Conservation (phyloP, 2,888 invertebrate species). For the Polietes domitor region DNA sequence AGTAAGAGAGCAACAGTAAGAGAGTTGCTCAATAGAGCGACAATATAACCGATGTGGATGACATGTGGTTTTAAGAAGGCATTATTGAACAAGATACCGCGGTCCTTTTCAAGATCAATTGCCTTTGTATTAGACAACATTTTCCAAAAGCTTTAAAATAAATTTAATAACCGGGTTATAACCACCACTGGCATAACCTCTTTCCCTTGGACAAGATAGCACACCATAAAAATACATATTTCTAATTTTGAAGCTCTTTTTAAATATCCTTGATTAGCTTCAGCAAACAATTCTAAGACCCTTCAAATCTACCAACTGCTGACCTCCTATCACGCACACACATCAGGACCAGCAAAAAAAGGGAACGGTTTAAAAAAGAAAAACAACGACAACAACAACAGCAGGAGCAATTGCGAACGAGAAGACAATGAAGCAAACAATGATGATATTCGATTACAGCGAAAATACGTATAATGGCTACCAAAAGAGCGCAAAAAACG, state of each 20-base stretch:
- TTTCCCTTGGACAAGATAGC: background rate
- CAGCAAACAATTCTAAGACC: slow-evolving; percentile 56
- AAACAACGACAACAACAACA: slow-evolving; percentile 69
- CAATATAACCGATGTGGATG: too few species aligned
- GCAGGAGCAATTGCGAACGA: slow-evolving; percentile 73
- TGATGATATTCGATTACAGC: slow-evolving; percentile 62
- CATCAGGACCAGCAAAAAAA: slow-evolving; percentile 47
- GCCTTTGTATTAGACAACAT: too few species aligned
- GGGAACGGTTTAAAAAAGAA: slow-evolving; percentile 54
- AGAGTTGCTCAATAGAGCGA: too few species aligned
- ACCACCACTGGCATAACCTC: too few species aligned
- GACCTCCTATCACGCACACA: slow-evolving; percentile 48
- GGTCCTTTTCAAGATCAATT: too few species aligned
- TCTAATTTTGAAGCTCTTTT: background rate
- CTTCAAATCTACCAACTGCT: slow-evolving; percentile 38
- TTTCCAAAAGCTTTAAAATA: background rate
- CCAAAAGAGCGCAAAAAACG: slow-evolving; percentile 36
- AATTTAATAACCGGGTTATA: too few species aligned
- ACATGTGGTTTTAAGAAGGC: too few species aligned
- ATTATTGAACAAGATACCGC: too few species aligned
- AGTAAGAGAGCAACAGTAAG: too few species aligned
- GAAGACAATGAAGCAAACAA: slow-evolving; percentile 66
- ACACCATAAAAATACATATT: background rate
- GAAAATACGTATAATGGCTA: slow-evolving; percentile 60
- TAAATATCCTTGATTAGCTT: slow-evolving; percentile 55